These are phyloP conservation scores for Lutjanus argentimaculatus DNA, from an alignment of 2,797 vertebrate species.

Conservation along the genomic window DNA sequence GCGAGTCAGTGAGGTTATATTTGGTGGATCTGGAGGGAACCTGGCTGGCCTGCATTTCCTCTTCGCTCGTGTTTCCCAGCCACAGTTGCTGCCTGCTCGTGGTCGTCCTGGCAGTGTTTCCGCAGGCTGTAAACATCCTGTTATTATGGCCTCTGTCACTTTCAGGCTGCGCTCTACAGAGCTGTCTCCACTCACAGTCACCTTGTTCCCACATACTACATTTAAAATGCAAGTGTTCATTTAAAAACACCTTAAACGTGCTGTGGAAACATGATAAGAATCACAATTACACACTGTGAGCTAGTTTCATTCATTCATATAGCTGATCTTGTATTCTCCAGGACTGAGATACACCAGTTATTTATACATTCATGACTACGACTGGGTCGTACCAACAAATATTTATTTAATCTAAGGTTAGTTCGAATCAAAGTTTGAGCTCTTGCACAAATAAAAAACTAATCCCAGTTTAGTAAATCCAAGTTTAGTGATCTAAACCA, in stretches of 20 bases:
- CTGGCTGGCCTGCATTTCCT: constrained; percentile 58
- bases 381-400: not conserved
- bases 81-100: constrained; percentile 39
- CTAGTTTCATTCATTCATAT: not conserved
- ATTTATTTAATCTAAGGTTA: no score
- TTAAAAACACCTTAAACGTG: not conserved
- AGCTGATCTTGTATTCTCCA: not conserved
- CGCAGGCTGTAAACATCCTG: constrained; percentile 85
- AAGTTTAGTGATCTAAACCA: no score
- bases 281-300: not conserved
- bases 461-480: no score
- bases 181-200: constrained; percentile 40
- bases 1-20: constrained; percentile 56
- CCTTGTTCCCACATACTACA: constrained; percentile 23
- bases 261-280: not conserved
- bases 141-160: constrained; percentile 77
- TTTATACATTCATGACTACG: not conserved
- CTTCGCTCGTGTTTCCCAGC: constrained; percentile 46
- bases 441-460: no score
- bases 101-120: constrained; percentile 64
- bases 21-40: constrained; percentile 56
- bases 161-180: constrained; percentile 51
- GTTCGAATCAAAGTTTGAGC: no score
- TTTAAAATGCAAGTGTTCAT: constrained; percentile 19
- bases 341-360: not conserved